A percentile compares a stretch with the other conserved stretches of the same genome.
phyloP scores from a whole-genome alignment of 2,888 invertebrate species.

The Mantis religiosa region DNA sequence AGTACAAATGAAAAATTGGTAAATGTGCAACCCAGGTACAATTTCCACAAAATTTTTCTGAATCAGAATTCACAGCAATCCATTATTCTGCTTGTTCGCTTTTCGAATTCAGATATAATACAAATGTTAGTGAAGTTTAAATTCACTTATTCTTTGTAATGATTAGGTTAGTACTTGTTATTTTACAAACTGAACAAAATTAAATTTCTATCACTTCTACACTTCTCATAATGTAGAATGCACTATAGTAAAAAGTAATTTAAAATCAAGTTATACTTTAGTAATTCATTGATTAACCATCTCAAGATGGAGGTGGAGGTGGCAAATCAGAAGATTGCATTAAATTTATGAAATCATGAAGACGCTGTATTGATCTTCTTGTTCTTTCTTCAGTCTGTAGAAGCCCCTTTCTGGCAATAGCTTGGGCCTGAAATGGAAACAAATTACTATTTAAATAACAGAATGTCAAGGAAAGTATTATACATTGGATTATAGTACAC shows the following conservation, averaged over 20 bases:
- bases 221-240: background rate
- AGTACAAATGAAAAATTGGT: too few species aligned
- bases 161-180: background rate
- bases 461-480: background rate
- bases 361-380: background rate
- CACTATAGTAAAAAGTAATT: background rate
- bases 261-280: background rate
- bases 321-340: background rate
- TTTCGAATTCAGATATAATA: too few species aligned
- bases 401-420: background rate
- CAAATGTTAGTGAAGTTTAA: too few species aligned
- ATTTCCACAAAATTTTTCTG: too few species aligned
- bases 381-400: background rate
- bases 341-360: background rate
- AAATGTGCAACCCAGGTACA: too few species aligned
- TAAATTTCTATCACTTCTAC: background rate
- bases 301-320: background rate
- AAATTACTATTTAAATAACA: background rate
- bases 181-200: background rate
- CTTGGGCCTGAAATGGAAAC: background rate
- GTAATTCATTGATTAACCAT: too few species aligned
- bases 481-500: background rate
- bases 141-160: too few species aligned
- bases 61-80: too few species aligned
- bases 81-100: too few species aligned